Percentiles rank a stretch among this genome's conserved stretches.
These are phyloP conservation scores for Yasuhikotakia modesta DNA, from an alignment of 2,797 vertebrate genomes.

Conservation along the genomic window DNA sequence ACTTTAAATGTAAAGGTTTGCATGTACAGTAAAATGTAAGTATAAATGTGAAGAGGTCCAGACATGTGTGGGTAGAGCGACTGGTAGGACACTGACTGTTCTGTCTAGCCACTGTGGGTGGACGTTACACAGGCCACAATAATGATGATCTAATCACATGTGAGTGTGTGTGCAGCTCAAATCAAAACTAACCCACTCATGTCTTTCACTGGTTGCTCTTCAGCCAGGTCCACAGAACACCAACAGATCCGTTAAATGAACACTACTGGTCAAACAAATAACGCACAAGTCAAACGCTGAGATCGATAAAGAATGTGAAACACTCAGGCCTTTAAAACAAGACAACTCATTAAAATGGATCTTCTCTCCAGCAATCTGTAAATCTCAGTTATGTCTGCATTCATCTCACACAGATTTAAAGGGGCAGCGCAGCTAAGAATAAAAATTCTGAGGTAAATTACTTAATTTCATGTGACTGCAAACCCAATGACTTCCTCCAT, in stretches of 20 bases:
- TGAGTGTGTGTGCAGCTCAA: slow-evolving; percentile 3
- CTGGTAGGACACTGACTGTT: slow-evolving; percentile 27
- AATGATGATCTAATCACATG: slow-evolving; percentile 34
- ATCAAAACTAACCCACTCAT: slow-evolving; percentile 38
- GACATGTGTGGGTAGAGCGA: slow-evolving; percentile 34
- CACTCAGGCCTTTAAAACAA: neutral
- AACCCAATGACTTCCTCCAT: neutral
- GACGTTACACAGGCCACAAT: neutral
- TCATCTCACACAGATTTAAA: neutral
- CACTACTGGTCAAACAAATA: neutral
- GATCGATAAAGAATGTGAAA: slow-evolving; percentile 11
- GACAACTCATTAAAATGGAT: slow-evolving; percentile 6
- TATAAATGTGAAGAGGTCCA: slow-evolving; percentile 13
- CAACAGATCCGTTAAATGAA: slow-evolving; percentile 6
- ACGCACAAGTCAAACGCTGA: slow-evolving; percentile 3
- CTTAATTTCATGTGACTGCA: neutral
- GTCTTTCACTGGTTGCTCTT: neutral
- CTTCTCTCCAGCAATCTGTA: neutral
- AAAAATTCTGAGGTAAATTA: neutral
- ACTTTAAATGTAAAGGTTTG: too few relatives aligned
- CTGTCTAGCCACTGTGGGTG: slow-evolving; percentile 41
- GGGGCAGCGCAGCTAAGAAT: neutral
- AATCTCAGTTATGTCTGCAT: neutral
- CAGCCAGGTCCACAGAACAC: neutral
- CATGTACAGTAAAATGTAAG: too few relatives aligned